Evolutionary conservation across 2,113 vertebrate genomes (phyloP), one percentile per base, ranked within the genome.

Genomic region (Eudyptes chrysolophus): DNA sequence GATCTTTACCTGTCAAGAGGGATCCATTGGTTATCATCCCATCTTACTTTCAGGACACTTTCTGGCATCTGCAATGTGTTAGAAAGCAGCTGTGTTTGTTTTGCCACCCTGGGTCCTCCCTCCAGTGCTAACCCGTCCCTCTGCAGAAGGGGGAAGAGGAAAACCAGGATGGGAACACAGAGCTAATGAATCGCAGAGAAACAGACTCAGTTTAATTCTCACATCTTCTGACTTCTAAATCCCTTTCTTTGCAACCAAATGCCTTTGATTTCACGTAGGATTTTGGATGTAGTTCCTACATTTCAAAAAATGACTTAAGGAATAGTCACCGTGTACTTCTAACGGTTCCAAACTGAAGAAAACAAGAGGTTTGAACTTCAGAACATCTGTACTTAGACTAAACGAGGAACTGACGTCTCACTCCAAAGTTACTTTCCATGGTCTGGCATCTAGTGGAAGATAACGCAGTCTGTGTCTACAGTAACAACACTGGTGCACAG

Each of bases 391-490:
- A 29, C 34, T 58, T 58, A 29, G 54, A 6, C 27, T 61, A 61
- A 80, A 62, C 19, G 29, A 78, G 38, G 11, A 71, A 55, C 57
- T 26, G 49, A 34, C 25, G 58, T 25, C 42, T 80, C 44, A 20
- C 27, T 78, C 30, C 27, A 79, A 11, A 48, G 42, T 72, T 77
- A 11, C 5, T 87, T 90, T 84, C 52, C 4, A 0, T 16, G 26
- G 44, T 36, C 27, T 48, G 30, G 27, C 5, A 34, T 42, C 9
- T 46, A 52, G 32, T 16, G 29, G 51, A 64, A 82, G 38, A 6
- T 52, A 32, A 10, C 1, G 1, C n/a, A 72, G 76, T 20, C 22
- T 57, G 2, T 1, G 1, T 36, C 16, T 49, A 0, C 20, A 29
- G 40, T 19, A 84, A 40, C 26, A 51, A 30, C 26, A 13, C 46